Conservation (phyloP, 2,888 invertebrate species). For the Perizoma affinitatum region DNA sequence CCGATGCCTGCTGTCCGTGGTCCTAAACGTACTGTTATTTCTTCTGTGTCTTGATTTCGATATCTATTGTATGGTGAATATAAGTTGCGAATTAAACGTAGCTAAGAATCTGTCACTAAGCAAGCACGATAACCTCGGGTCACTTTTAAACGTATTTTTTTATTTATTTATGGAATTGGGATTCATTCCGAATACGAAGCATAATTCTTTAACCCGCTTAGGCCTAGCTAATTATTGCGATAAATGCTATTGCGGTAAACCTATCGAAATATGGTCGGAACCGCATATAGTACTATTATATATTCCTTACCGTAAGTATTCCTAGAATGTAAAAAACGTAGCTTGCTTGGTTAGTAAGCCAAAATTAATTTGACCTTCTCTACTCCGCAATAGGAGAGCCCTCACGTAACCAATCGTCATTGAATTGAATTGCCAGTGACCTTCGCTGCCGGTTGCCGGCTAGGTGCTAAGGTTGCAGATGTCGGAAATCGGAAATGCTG, state of each 20-base stretch:
- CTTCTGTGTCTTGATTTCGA: slow-evolving; percentile 19
- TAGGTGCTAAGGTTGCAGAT: slow-evolving; percentile 17
- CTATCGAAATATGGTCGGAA: no score
- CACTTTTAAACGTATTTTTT: slow-evolving; percentile 32
- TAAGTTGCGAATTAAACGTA: slow-evolving; percentile 44
- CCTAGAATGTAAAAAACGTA: neutral
- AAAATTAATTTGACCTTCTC: slow-evolving; percentile 29
- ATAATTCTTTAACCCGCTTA: neutral
- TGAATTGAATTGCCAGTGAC: slow-evolving; percentile 25
- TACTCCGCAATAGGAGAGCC: slow-evolving; percentile 17
- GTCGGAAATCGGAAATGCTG: slow-evolving; percentile 27
- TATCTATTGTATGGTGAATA: slow-evolving; percentile 44
- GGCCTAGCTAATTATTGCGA: neutral
- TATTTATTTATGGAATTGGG: slow-evolving; percentile 2
- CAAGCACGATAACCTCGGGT: slow-evolving; percentile 39
- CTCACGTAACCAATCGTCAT: slow-evolving; percentile 19
- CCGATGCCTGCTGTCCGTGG: slow-evolving; percentile 45
- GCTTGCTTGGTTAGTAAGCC: slow-evolving; percentile 19
- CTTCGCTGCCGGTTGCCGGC: slow-evolving; percentile 16
- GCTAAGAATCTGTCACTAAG: slow-evolving; percentile 26
- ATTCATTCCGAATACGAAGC: neutral
- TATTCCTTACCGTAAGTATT: neutral
- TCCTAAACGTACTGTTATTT: slow-evolving; percentile 8
- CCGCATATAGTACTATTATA: no score
- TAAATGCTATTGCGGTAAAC: neutral